Base-by-base conservation (phyloP, 2,888 invertebrate genomes). In the Ophion slaviceki region DNA sequence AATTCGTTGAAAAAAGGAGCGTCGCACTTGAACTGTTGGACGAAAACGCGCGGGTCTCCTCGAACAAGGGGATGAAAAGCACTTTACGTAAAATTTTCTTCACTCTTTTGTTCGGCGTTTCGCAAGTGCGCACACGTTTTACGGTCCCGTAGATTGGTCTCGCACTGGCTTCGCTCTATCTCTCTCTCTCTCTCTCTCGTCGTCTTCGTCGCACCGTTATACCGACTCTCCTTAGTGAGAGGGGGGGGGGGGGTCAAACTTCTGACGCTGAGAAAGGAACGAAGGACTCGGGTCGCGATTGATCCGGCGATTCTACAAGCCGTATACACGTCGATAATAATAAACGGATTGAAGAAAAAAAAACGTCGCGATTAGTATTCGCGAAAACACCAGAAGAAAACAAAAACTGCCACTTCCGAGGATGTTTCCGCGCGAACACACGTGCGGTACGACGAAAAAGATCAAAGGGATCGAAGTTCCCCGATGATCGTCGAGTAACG, bases 391-490 rank as follows among this genome's bases (percentile, higher is more conserved):
- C 45, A 53, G 53, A 62, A 40, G 90, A 89, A 90, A 90, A 91
- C 90, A 89, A 89, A 84, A 91, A 91, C 92, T 90, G 88, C 89
- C 91, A 91, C 92, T 89, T 80, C 85, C 88, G 87, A 80, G 40
- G 79, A 84, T n/a, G 36, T 53, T 47, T 53, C 57, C 59, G 32
- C 72, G 28, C 64, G 32, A 45, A 2, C 8, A 17, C 28, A 20
- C 72, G 57, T 57, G 36, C 59, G 36, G n/a, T 3, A 57, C 4
- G 59, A 59, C 32, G 6, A 28, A n/a, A 14, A 36, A 72, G 32
- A 11, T 59, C 36, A 2, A 53, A 11, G 20, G n/a, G 28, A 14
- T 53, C 11, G 11, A 53, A 17, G 14, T 53, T 17, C 61, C 61
- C 11, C 24, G 20, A 10, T 61, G 20, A 61, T 61, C 10, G 8